Evolutionary conservation across 2,113 vertebrate genomes (phyloP).

Genomic region (Platysternon megacephalum): DNA sequence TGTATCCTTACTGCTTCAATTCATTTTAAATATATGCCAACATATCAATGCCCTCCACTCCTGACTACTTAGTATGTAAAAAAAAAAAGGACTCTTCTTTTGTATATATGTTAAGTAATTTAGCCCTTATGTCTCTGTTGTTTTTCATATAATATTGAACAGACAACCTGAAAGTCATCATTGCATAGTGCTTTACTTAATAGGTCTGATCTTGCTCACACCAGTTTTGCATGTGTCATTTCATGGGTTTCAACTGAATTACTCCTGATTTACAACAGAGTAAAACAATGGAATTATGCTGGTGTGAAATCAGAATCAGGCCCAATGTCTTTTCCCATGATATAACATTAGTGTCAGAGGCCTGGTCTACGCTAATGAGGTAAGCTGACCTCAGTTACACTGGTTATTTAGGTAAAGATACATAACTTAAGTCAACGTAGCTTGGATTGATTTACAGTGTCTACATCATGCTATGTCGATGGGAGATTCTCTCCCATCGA

Average conservation of each 20-base stretch:
- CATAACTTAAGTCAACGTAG: too few relatives aligned
- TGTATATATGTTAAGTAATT: neutral
- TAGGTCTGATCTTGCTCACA: too few relatives aligned
- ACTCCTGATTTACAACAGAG: neutral
- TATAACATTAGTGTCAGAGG: neutral
- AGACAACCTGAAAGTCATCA: neutral
- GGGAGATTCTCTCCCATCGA: too few relatives aligned
- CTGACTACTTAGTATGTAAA: neutral
- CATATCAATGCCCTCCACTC: neutral
- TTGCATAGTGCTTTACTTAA: neutral
- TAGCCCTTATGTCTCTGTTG: neutral
- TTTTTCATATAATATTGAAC: rapidly evolving
- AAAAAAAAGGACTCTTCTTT: neutral
- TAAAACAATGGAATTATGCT: neutral
- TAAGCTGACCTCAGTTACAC: too few relatives aligned
- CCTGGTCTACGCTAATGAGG: too few relatives aligned
- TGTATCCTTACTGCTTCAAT: neutral
- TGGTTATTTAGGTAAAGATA: too few relatives aligned
- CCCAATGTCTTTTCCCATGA: neutral
- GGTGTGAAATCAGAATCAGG: rapidly evolving
- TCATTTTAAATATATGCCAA: neutral
- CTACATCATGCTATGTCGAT: too few relatives aligned
- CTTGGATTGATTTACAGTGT: too few relatives aligned
- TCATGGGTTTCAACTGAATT: neutral
- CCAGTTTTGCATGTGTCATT: neutral